phyloP scores from a whole-genome alignment of 2,888 invertebrate genomes.

The Geophilus truncorum region DNA sequence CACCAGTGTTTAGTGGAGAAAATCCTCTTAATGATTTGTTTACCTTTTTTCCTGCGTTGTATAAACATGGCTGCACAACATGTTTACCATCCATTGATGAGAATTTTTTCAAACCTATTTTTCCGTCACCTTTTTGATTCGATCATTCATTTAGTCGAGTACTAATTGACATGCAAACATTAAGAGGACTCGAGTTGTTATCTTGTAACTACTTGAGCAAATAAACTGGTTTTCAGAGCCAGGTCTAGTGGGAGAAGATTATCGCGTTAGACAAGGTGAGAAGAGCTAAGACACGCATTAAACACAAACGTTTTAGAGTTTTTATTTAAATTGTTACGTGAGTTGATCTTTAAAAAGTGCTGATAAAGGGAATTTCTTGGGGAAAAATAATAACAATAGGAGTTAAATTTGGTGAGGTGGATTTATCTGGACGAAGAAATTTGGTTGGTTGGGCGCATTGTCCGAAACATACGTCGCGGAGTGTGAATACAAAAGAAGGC shows the following conservation, averaged over 20 bases:
- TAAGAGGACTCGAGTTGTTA: neutral
- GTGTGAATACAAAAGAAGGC: neutral
- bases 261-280: neutral
- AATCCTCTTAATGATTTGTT: too few relatives aligned
- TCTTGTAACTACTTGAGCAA: neutral
- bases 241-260: neutral
- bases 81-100: too few relatives aligned
- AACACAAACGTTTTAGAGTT: neutral
- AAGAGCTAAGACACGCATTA: neutral
- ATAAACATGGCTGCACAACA: too few relatives aligned
- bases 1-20: too few relatives aligned
- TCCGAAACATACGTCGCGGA: too few relatives aligned
- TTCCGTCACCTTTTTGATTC: too few relatives aligned
- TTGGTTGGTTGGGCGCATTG: neutral
- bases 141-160: neutral
- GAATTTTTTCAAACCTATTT: too few relatives aligned
- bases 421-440: neutral
- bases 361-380: neutral
- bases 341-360: too few relatives aligned
- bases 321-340: too few relatives aligned
- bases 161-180: neutral
- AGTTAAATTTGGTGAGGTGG: neutral
- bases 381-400: neutral
- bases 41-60: neutral
- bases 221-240: neutral